Evolutionary conservation across 2,113 vertebrate species (phyloP).

Genomic region (Phyllostomus discolor): DNA sequence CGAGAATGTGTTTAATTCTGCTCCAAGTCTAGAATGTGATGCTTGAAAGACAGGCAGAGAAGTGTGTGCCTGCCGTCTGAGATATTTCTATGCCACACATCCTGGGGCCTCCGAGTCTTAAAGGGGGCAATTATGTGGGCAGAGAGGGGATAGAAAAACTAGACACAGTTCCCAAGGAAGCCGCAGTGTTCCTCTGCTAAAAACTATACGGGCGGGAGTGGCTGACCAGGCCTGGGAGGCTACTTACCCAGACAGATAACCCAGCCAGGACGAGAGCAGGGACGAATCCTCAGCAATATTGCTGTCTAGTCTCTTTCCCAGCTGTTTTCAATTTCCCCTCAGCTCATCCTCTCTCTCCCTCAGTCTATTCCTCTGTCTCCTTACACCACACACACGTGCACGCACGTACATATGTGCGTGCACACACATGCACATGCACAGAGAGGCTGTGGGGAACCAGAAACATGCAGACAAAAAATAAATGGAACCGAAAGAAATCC

Average conservation of each 20-base stretch:
- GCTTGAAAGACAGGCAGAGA: neutral
- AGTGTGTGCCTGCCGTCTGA: neutral
- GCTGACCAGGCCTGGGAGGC: neutral
- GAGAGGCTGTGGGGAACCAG: neutral
- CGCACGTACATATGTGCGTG: neutral
- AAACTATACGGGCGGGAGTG: neutral
- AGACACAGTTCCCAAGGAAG: neutral
- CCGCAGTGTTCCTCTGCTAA: neutral
- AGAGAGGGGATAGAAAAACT: neutral
- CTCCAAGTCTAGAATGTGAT: neutral
- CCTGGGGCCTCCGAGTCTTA: neutral
- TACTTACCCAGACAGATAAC: neutral
- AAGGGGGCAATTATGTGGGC: neutral
- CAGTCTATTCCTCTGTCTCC: neutral
- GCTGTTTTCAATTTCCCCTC: neutral
- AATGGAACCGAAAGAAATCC: slow-evolving; percentile 47
- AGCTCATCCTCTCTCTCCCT: neutral
- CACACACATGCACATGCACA: neutral
- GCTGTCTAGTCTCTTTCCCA: neutral
- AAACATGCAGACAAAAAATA: slow-evolving; percentile 47
- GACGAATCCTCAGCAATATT: neutral
- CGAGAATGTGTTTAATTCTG: neutral
- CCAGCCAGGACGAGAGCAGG: neutral
- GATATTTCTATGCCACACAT: neutral
- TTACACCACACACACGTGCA: neutral